phyloP scores from a whole-genome alignment of 2,797 vertebrate genomes.

The Taenioides sp. region DNA sequence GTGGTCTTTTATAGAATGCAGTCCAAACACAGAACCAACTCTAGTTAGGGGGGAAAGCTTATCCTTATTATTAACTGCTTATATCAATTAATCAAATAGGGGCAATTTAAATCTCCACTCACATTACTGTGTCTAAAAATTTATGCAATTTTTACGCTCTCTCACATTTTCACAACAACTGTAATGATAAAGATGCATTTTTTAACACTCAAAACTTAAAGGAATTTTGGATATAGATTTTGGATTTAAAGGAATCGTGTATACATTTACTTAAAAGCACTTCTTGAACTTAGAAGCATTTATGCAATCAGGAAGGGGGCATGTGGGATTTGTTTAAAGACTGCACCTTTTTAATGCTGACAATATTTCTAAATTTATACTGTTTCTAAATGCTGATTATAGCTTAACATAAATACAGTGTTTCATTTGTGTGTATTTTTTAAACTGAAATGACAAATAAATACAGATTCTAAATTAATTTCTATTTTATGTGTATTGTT shows the following conservation, averaged over 20 bases:
- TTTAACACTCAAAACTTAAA: not conserved
- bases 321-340: too few relatives aligned
- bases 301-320: too few relatives aligned
- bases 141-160: not conserved
- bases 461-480: too few relatives aligned
- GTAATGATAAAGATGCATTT: not conserved
- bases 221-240: not conserved
- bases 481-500: not conserved
- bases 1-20: conserved; percentile 13
- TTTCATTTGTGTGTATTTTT: too few relatives aligned
- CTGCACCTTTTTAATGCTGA: too few relatives aligned
- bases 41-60: not conserved
- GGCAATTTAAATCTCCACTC: not conserved
- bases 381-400: too few relatives aligned
- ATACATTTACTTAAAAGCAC: not conserved
- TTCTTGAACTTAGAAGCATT: too few relatives aligned
- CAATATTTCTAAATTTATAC: too few relatives aligned
- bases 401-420: too few relatives aligned
- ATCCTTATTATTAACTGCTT: not conserved
- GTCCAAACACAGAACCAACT: conserved; percentile 1
- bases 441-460: too few relatives aligned
- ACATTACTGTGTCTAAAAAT: not conserved
- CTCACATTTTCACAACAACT: not conserved
- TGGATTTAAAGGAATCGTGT: not conserved
- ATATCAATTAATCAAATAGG: too few relatives aligned